Evolutionary conservation across 92 coral and sea anemone genomes (phyloP), one percentile per base, ranked within the genome.

Genomic region (Chrysogorgia sp.): DNA sequence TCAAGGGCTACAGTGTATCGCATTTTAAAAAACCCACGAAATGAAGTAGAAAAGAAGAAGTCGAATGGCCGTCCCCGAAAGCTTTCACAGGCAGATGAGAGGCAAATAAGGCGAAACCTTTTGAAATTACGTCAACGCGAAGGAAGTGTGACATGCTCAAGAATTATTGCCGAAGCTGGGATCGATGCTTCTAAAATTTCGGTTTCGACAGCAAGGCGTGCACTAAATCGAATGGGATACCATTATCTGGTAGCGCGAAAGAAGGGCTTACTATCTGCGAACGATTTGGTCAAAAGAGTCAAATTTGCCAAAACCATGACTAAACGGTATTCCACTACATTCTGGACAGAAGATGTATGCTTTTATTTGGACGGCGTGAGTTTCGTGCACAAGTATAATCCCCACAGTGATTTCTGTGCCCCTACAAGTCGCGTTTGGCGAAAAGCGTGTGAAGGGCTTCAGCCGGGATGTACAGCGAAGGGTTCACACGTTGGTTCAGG

Each of bases 331-430:
- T 58, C 81, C 10, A 62, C 61, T 23, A 33, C 72, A 29, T 60
- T 74, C 43, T 82, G 86, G 86, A 75, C 81, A 45, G 52, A 66
- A n/a, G 34, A 74, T 28, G 59, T 82, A 26, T 62, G 71, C 49
- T 82, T 74, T 74, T 82, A 82, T 63, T 64, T 82, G 34, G 81
- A 63, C 62, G 86, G 86, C 34, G 77, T 74, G 20, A 55, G 71
- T 34, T 72, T 82, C 63, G 81, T 65, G 13, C 82, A 83, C 77
- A 83, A 83, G 41, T 40, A 41, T 17, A 83, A 75, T 52, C 87
- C 77, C 34, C 52, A 63, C 60, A 41, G 47, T 25, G 82, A 83
- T 49, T 49, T 82, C 19, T 28, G 77, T 56, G 76, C 77, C 14
- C 87, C 87, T 19, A 58, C 67, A 14, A 34, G 75, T 28, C 61